Base-by-base conservation (phyloP, 2,888 invertebrate species). In the Lithophane socia region DNA sequence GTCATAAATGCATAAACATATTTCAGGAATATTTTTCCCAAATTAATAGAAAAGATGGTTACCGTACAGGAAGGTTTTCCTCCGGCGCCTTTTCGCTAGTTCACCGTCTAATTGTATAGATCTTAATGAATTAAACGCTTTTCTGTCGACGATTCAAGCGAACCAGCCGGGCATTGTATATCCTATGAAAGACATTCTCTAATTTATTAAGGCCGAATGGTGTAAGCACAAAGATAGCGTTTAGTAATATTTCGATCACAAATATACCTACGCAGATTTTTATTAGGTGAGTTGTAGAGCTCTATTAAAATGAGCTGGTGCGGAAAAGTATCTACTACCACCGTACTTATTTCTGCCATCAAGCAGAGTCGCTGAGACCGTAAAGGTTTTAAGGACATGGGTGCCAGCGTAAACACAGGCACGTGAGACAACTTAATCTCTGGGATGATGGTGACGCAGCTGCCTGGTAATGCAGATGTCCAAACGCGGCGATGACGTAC, bases 91-190 rank as follows among this genome's bases (percentile, higher is more conserved):
- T 84, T 89, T 87, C 84, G 85, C 85, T 86, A 82, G 87, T 86
- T 86, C 85, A 74, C 86, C 83, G 84, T 85, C 89, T 92, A 91
- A 92, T 92, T 92, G 90, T 92, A 90, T 88, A 86, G 88, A 87
- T 89, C 88, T 83, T 93, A 92, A 93, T 92, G 89, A 93, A 93
- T 93, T 92, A 91, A 92, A 92, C 87, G 87, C 85, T 77, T 89
- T 90, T 85, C 86, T 83, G 89, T 84, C 84, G 85, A 86, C 85
- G 85, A 83, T 86, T 79, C 76, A 70, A 75, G 75, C 73, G 66
- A 73, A 44, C 37, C 21, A 60, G 54, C 24, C 29, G 54, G 21
- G 49, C 52, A 54, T 70, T 83, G 73, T 78, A 29, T 79, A 69
- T 69, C 65, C 52, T 49, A 72, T 70, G 66, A 74, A 80, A 67